These are phyloP conservation scores for Catharus ustulatus DNA, from an alignment of 2,797 vertebrate species.

Conservation along the genomic window DNA sequence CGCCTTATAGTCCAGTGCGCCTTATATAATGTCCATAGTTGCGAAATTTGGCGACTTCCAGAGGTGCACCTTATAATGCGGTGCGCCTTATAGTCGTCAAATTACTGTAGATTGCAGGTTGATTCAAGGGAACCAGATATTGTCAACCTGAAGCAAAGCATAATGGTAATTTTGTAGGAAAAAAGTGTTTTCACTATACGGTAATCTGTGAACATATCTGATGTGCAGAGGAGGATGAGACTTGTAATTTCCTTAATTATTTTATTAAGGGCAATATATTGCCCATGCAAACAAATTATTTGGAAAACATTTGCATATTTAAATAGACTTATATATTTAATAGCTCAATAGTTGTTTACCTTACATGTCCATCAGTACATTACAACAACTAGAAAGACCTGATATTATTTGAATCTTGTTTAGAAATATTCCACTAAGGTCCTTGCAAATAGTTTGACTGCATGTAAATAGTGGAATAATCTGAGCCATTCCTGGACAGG, in stretches of 20 bases:
- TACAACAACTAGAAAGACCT: not conserved
- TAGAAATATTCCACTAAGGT: not conserved
- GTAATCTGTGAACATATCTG: not conserved
- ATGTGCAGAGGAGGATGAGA: not conserved
- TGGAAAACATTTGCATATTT: conserved; percentile 25
- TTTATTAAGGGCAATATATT: not conserved
- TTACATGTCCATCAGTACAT: not conserved
- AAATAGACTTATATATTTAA: conserved; percentile 12
- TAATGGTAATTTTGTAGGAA: not conserved
- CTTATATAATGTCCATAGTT: too few species aligned
- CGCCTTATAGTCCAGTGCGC: too few species aligned
- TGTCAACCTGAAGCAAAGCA: not conserved
- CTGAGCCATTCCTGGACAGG: not conserved
- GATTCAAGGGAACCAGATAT: not conserved
- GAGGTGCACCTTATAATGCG: too few species aligned
- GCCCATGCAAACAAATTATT: not conserved
- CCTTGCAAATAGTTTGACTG: not conserved
- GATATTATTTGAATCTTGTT: not conserved
- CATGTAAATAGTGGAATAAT: not conserved
- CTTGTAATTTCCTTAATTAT: not conserved
- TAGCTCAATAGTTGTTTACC: conserved; percentile 1
- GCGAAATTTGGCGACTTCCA: too few species aligned
- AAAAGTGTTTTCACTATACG: not conserved
- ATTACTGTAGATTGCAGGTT: not conserved
- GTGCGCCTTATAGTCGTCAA: too few species aligned